These are phyloP conservation scores for Conus betulinus DNA, from an alignment of 1,140 invertebrate genomes.

Conservation along the genomic window DNA sequence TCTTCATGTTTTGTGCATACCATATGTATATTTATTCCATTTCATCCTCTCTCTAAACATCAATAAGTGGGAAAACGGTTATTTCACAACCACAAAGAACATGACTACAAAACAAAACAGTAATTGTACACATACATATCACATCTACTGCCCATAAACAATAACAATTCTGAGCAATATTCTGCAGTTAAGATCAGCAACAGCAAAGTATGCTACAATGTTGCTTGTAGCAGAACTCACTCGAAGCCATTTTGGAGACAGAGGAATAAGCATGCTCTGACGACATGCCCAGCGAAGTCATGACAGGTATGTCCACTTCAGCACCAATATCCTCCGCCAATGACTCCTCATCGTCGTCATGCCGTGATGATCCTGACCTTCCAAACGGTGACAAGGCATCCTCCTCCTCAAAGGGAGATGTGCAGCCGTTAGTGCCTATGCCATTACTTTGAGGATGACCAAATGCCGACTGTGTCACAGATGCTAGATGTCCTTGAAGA, in stretches of 20 bases:
- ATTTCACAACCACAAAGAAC: too few relatives aligned
- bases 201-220: background rate
- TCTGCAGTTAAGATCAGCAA: too few relatives aligned
- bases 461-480: constrained; percentile 76
- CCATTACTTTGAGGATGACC: constrained; percentile 12
- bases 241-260: constrained; percentile 71
- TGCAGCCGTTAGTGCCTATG: constrained; percentile 10
- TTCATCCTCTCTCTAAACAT: too few relatives aligned
- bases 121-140: too few relatives aligned
- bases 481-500: constrained; percentile 80
- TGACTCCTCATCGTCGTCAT: constrained; percentile 2
- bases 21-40: too few relatives aligned
- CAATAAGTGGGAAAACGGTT: too few relatives aligned
- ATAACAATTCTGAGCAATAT: too few relatives aligned
- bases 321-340: constrained; percentile 63
- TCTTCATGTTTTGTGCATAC: too few relatives aligned
- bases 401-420: background rate
- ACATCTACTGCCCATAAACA: too few relatives aligned
- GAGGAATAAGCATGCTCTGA: constrained; percentile 79
- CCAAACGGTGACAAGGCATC: constrained; percentile 40
- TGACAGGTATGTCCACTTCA: constrained; percentile 62
- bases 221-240: constrained; percentile 49
- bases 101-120: too few relatives aligned
- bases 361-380: constrained; percentile 36
- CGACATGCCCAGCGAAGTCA: constrained; percentile 62